Conservation (phyloP, 2,113 vertebrate genomes). For the Ovis canadensis region DNA sequence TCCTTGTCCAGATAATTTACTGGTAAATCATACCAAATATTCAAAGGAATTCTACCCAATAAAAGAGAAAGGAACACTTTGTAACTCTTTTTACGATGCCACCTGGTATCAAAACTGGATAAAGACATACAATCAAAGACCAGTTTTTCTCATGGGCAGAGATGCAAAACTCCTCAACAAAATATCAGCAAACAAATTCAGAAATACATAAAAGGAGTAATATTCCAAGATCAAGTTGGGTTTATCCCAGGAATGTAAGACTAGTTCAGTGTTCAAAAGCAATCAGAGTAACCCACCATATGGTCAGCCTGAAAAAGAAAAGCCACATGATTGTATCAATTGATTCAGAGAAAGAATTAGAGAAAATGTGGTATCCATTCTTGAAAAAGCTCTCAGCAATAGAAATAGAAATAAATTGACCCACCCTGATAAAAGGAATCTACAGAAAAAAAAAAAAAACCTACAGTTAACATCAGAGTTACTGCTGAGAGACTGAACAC, state of each 20-base stretch:
- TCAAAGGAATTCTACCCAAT: background rate
- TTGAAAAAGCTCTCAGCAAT: background rate
- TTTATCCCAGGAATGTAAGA: background rate
- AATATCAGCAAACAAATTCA: background rate
- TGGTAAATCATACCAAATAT: background rate
- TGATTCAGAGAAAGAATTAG: background rate
- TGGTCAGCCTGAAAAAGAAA: background rate
- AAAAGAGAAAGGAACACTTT: background rate
- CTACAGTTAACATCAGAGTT: background rate
- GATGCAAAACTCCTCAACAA: background rate
- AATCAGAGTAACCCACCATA: background rate
- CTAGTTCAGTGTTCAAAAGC: background rate
- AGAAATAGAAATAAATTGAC: background rate
- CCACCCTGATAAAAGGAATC: background rate
- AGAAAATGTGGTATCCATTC: background rate
- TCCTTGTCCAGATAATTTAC: background rate
- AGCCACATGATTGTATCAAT: background rate
- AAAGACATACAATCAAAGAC: background rate
- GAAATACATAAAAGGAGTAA: background rate
- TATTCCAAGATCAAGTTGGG: background rate
- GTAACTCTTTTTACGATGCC: background rate
- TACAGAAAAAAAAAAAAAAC: accelerated
- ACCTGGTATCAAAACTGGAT: background rate
- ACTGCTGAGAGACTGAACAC: background rate
- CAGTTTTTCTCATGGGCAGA: background rate